Percentiles rank a stretch among this genome's conserved stretches.
phyloP scores from a whole-genome alignment of 2,888 invertebrate genomes.

The Aelia acuminata region DNA sequence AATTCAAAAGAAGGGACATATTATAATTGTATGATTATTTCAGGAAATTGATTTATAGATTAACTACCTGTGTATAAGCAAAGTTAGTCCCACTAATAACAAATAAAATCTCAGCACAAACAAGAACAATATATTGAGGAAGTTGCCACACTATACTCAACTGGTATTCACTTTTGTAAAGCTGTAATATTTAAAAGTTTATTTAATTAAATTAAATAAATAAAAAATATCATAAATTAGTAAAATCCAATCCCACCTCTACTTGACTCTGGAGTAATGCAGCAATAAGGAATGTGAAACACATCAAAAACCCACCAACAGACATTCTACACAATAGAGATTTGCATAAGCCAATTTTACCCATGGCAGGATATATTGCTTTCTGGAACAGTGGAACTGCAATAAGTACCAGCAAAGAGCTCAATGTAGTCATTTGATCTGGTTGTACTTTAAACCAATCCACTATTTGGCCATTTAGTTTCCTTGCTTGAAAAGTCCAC shows the following conservation, averaged over 20 bases:
- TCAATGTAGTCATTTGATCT: conserved; percentile 95
- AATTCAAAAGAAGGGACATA: neutral
- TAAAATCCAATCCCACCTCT: conserved; percentile 67
- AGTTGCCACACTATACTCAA: conserved; percentile 50
- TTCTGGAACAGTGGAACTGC: conserved; percentile 89
- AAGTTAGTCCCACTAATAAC: conserved; percentile 52
- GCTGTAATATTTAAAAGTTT: neutral
- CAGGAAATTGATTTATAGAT: neutral
- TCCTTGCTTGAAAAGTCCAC: conserved; percentile 78
- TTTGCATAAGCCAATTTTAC: conserved; percentile 77
- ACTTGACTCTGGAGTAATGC: conserved; percentile 74
- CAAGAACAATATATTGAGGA: conserved; percentile 54
- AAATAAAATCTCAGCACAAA: conserved; percentile 55
- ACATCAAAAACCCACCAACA: conserved; percentile 88
- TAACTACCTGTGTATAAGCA: conserved; percentile 50
- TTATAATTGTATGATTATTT: neutral
- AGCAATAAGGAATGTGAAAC: conserved; percentile 87
- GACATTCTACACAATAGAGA: conserved; percentile 90
- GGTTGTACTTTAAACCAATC: conserved; percentile 83
- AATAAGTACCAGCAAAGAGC: conserved; percentile 85
- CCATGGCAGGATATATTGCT: conserved; percentile 83
- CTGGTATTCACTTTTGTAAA: neutral
- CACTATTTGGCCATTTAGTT: conserved; percentile 84
- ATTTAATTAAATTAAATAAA: neutral
- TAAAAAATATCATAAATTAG: neutral